Evolutionary conservation across 2,113 vertebrate genomes (phyloP), one percentile per base, ranked within the genome.

Genomic region (Typhlomys cinereus): DNA sequence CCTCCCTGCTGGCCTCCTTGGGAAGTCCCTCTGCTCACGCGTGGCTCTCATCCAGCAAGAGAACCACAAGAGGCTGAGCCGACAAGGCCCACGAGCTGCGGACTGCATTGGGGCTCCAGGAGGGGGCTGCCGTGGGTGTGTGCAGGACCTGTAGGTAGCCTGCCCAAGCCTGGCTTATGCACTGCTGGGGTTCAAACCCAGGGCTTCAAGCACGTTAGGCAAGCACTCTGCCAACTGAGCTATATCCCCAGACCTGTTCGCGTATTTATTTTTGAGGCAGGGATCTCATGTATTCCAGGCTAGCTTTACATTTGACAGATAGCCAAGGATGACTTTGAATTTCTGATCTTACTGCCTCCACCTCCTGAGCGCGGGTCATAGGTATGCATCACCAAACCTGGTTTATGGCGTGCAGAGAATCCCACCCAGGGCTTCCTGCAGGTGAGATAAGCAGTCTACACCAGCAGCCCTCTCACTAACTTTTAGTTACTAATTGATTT

Each of bases 21-120:
- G 96, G 88, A 59, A 94, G 91, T 81, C 85, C 93, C 92, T 85
- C 12, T 15, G 76, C 15, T 52, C 6, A 69, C 27, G 13, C 1
- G 23, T 7, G 23, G 69, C 12, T 36, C 2, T 85, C n/a, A 5
- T 8, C 25, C 7, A 57, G 85, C 54, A 4, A 31, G 5, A 44
- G 34, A 46, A 25, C 7, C 9, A 2, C 0, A 23, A 41, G 13
- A 59, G 20, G 61, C 41, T 18, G 13, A 34, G 48, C 18, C 52
- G 21, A 20, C 9, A 2, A 0, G 17, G 64, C 66, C 67, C 7
- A 9, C 4, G 57, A 15, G 13, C 50, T 4, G 5, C 0, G n/a
- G 7, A 41, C 34, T 21, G 34, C 5, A 23, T 7, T 36, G 50
- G n/a, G 69, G 34, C 25, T 13, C 2, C 1, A 4, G 79, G 57